A percentile compares a stretch with the other conserved stretches of the same genome.
These are phyloP conservation scores for Pteropus alecto DNA, from an alignment of 2,113 vertebrate genomes.

Conservation along the genomic window DNA sequence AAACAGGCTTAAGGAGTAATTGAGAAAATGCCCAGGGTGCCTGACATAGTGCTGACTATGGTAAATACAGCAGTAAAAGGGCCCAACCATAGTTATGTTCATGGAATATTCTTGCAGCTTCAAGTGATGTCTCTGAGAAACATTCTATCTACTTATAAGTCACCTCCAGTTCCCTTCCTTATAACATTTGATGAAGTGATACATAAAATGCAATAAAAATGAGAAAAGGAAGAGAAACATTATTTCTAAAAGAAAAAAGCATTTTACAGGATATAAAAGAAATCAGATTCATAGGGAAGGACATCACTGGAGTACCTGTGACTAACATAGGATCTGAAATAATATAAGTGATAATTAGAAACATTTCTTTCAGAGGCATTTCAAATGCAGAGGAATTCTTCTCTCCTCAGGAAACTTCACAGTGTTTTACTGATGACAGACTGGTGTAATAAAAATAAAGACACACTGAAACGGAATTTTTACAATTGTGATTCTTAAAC, in stretches of 20 bases:
- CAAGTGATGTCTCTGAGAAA: slow-evolving; percentile 3
- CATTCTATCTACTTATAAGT: slow-evolving; percentile 17
- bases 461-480: slow-evolving; percentile 59
- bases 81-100: background rate
- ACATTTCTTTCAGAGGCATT: slow-evolving; percentile 49
- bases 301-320: background rate
- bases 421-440: slow-evolving; percentile 68
- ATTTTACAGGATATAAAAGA: slow-evolving; percentile 45
- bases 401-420: slow-evolving; percentile 63
- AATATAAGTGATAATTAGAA: slow-evolving; percentile 59
- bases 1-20: background rate
- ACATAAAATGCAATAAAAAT: slow-evolving; percentile 12
- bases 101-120: background rate
- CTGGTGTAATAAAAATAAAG: slow-evolving; percentile 66
- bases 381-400: slow-evolving; percentile 39
- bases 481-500: slow-evolving; percentile 59
- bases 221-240: slow-evolving; percentile 32
- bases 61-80: background rate
- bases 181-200: slow-evolving; percentile 18
- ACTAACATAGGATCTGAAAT: slow-evolving; percentile 45
- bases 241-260: slow-evolving; percentile 16
- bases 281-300: slow-evolving; percentile 8
- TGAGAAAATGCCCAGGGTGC: background rate
- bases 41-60: background rate
- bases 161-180: slow-evolving; percentile 3